phyloP scores from a whole-genome alignment of 2,113 vertebrate species.

The Phalacrocorax carbo region DNA sequence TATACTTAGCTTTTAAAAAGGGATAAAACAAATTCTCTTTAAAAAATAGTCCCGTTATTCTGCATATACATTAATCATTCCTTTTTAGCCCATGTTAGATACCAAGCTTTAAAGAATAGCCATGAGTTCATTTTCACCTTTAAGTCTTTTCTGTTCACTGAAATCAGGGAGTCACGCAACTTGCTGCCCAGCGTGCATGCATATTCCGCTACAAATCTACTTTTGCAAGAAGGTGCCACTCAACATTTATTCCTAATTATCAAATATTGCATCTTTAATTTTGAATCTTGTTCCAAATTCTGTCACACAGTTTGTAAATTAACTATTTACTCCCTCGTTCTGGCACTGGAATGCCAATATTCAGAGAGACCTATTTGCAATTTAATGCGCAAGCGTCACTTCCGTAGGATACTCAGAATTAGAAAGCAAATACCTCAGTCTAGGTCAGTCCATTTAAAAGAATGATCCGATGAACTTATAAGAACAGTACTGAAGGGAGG shows the following conservation, averaged over 20 bases:
- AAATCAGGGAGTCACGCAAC: neutral
- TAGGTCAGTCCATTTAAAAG: neutral
- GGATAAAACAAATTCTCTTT: neutral
- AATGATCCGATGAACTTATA: neutral
- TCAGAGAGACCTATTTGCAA: neutral
- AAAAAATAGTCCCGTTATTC: neutral
- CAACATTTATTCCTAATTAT: neutral
- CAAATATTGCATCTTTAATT: neutral
- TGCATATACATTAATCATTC: neutral
- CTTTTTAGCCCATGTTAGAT: neutral
- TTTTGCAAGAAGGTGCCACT: neutral
- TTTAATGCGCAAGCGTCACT: neutral
- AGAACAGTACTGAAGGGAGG: neutral
- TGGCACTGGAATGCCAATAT: neutral
- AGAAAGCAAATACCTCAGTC: neutral
- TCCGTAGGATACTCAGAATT: neutral
- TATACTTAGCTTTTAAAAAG: neutral
- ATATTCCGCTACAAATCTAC: neutral
- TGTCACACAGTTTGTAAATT: neutral
- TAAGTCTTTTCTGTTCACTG: neutral
- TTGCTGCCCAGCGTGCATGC: neutral
- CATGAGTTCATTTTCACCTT: neutral
- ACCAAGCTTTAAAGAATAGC: neutral
- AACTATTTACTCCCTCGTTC: neutral
- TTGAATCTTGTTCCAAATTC: neutral